A percentile compares a stretch with the other conserved stretches of the same genome.
These are phyloP conservation scores for Excalfactoria chinensis DNA, from an alignment of 2,113 vertebrate species.

Conservation along the genomic window DNA sequence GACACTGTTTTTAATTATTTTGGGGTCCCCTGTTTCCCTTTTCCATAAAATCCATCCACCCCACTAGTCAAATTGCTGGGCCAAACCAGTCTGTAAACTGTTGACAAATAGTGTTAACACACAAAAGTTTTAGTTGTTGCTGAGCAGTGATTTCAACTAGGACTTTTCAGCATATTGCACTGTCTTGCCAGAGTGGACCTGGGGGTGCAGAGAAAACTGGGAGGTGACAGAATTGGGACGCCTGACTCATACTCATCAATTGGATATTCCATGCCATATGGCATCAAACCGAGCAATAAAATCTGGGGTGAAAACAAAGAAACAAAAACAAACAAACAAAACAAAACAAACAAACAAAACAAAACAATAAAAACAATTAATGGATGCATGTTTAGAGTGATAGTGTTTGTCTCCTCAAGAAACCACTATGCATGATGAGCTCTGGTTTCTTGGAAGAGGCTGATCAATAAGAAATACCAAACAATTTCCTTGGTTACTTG, in stretches of 20 bases:
- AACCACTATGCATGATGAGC: not conserved
- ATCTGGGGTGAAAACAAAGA: not conserved
- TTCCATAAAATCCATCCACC: no score
- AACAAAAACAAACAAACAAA: no score
- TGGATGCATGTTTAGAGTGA: not conserved
- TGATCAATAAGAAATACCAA: not conserved
- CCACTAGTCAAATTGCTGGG: no score
- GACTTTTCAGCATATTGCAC: not conserved
- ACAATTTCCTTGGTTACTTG: not conserved
- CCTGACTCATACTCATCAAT: not conserved
- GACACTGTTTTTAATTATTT: no score
- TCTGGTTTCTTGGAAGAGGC: not conserved
- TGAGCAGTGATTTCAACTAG: not conserved
- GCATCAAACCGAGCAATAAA: not conserved
- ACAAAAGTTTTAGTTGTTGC: not conserved
- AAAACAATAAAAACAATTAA: not conserved
- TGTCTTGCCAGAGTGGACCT: not conserved
- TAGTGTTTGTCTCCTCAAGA: not conserved
- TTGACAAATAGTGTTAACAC: not conserved
- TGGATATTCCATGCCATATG: not conserved
- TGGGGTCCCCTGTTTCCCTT: no score
- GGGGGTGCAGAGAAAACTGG: not conserved
- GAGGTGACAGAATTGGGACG: not conserved
- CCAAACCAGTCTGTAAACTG: no score
- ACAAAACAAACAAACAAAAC: no score